phyloP scores from a whole-genome alignment of 2,888 invertebrate genomes.

The Griposia aprilina region DNA sequence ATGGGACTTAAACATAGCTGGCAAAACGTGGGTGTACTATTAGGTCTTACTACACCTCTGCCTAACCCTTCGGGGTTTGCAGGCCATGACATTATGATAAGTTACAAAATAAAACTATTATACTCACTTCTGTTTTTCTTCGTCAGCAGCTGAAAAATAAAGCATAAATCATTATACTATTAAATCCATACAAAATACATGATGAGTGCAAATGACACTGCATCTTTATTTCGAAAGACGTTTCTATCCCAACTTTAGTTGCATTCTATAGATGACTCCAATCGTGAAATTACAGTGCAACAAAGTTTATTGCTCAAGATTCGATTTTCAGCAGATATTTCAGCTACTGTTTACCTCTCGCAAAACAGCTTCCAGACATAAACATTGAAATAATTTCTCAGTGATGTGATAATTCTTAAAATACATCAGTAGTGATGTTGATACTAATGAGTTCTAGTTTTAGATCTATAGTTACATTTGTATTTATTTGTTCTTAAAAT shows the following conservation, averaged over 20 bases:
- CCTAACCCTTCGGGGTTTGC: no score
- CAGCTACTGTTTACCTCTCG: slow-evolving; percentile 71
- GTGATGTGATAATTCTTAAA: slow-evolving; percentile 73
- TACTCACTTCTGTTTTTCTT: slow-evolving; percentile 98
- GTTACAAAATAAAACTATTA: slow-evolving; percentile 2
- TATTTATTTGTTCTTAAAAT: slow-evolving; percentile 1
- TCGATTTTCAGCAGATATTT: slow-evolving; percentile 42
- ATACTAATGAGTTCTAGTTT: slow-evolving; percentile 7
- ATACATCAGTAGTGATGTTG: slow-evolving; percentile 64
- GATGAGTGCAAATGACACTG: not conserved
- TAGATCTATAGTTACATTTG: slow-evolving; percentile 2
- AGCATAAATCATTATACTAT: slow-evolving; percentile 40
- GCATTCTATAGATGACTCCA: slow-evolving; percentile 34
- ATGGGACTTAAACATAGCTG: no score
- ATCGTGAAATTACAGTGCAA: slow-evolving; percentile 48
- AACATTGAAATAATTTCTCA: slow-evolving; percentile 71
- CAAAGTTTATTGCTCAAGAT: slow-evolving; percentile 36
- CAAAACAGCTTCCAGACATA: slow-evolving; percentile 79
- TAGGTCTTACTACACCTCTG: no score
- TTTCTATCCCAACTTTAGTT: slow-evolving; percentile 19
- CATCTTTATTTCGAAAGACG: not conserved
- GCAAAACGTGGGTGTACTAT: no score
- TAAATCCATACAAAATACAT: not conserved
- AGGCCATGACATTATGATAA: no score
- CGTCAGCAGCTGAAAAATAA: slow-evolving; percentile 97